Evolutionary conservation across 2,113 vertebrate genomes (phyloP).

Genomic region (Phalacrocorax carbo): DNA sequence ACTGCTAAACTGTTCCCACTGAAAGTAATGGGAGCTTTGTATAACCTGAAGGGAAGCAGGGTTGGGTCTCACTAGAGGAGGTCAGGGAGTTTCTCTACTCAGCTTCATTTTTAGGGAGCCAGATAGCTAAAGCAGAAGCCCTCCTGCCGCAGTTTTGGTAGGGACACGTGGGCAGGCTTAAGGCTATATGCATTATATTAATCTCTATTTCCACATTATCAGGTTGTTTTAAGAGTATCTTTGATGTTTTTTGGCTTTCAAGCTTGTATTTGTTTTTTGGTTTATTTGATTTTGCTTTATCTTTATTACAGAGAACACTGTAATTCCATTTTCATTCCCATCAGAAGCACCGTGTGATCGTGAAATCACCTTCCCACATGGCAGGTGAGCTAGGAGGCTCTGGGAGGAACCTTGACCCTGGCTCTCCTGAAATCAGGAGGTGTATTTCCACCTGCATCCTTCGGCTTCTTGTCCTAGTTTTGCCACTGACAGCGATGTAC

Average conservation of each 20-base stretch:
- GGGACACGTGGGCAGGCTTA: not conserved
- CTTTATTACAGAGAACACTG: not conserved
- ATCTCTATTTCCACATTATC: not conserved
- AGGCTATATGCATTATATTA: not conserved
- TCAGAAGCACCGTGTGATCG: not conserved
- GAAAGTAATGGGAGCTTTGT: constrained; percentile 49
- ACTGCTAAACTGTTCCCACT: constrained; percentile 60
- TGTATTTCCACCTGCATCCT: not conserved
- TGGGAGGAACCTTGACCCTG: not conserved
- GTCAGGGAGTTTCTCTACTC: not conserved
- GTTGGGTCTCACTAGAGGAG: not conserved
- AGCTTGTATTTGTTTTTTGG: not conserved
- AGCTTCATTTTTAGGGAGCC: not conserved
- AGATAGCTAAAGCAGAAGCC: not conserved
- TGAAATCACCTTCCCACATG: not conserved
- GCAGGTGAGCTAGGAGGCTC: not conserved
- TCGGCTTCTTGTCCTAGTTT: not conserved
- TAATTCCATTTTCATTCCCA: not conserved
- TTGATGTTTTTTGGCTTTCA: not conserved
- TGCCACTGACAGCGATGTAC: not conserved
- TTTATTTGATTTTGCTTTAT: not conserved
- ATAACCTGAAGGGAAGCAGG: constrained; percentile 6
- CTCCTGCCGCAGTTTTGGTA: not conserved
- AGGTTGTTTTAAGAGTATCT: not conserved
- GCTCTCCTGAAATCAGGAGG: not conserved